Conservation (phyloP, 2,888 invertebrate genomes). For the Eristalinus aeneus region DNA sequence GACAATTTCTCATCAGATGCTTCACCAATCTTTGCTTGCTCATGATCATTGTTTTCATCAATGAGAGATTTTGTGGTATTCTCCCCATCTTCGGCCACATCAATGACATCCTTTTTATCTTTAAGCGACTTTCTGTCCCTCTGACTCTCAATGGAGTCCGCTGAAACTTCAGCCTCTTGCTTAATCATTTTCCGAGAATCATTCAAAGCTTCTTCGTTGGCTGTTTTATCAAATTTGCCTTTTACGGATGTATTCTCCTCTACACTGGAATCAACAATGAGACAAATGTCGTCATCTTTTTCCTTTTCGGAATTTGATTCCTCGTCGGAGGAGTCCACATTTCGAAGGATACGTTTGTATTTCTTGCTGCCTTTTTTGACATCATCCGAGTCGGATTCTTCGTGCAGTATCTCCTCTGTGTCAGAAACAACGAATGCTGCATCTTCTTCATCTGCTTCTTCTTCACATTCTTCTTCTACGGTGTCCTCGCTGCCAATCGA, state of each 20-base stretch:
- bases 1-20: background rate
- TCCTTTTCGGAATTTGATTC: background rate
- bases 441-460: constrained; percentile 81
- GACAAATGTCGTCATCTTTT: constrained; percentile 17
- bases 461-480: constrained; percentile 80
- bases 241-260: background rate
- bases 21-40: background rate
- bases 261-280: constrained; percentile 7
- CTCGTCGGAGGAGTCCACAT: constrained; percentile 30
- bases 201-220: background rate
- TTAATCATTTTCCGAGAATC: background rate
- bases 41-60: background rate
- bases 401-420: constrained; percentile 42
- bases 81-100: background rate
- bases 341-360: constrained; percentile 37
- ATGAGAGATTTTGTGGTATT: background rate
- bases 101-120: background rate
- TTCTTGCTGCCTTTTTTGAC: background rate
- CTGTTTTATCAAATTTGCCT: background rate
- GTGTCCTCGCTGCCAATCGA: constrained; percentile 81
- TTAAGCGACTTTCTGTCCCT: background rate
- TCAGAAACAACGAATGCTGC: constrained; percentile 83
- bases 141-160: background rate
- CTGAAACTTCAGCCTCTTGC: background rate
- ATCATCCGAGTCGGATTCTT: constrained; percentile 19